phyloP scores from a whole-genome alignment of 2,888 invertebrate genomes.

The Carterocephalus palaemon region DNA sequence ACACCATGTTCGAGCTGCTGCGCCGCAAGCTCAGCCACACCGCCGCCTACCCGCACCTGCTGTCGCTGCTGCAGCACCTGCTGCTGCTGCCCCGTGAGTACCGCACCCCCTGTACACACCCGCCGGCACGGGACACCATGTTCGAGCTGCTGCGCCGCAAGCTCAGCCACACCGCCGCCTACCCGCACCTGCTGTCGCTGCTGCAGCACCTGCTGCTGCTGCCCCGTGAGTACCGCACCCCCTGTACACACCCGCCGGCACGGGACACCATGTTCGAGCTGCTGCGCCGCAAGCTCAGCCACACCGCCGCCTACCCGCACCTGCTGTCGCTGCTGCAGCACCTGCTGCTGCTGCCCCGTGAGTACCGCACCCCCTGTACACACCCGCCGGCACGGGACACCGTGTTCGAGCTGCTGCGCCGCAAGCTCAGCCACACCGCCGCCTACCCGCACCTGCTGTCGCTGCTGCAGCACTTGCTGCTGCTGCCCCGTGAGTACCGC shows the following conservation, averaged over 20 bases:
- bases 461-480: too few relatives aligned
- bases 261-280: conserved; percentile 95
- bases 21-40: conserved; percentile 93
- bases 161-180: conserved; percentile 94
- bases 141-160: conserved; percentile 93
- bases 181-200: conserved; percentile 94
- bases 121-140: too few relatives aligned
- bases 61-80: conserved; percentile 93
- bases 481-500: too few relatives aligned
- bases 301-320: conserved; percentile 96
- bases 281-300: conserved; percentile 90
- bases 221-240: conserved; percentile 87
- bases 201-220: conserved; percentile 92
- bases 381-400: too few relatives aligned
- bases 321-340: conserved; percentile 94
- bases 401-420: too few relatives aligned
- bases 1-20: conserved; percentile 94
- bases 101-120: too few relatives aligned
- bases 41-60: conserved; percentile 94
- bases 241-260: too few relatives aligned
- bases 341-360: conserved; percentile 88
- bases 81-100: conserved; percentile 88
- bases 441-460: too few relatives aligned
- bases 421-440: too few relatives aligned
- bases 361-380: too few relatives aligned